phyloP scores from a whole-genome alignment of 2,888 invertebrate species.

The Rapana venosa region DNA sequence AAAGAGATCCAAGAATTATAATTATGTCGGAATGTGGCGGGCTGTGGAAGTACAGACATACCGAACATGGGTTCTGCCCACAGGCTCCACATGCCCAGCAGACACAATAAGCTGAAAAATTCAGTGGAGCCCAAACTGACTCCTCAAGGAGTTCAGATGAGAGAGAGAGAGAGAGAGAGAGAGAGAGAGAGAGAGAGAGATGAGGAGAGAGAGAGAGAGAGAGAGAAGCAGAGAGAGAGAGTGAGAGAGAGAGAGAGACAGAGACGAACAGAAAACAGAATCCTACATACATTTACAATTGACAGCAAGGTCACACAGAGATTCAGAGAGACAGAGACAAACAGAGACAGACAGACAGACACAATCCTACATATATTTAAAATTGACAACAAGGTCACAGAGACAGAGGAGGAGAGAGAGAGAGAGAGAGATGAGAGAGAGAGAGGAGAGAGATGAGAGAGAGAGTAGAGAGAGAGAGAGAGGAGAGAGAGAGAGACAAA shows the following conservation, averaged over 20 bases:
- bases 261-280: neutral
- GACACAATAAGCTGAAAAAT: too few relatives aligned
- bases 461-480: neutral
- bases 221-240: neutral
- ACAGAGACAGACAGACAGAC: neutral
- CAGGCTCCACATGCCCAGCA: too few relatives aligned
- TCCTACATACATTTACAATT: neutral
- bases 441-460: neutral
- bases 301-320: neutral
- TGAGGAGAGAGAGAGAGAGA: neutral
- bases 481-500: neutral
- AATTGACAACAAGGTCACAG: too few relatives aligned
- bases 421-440: neutral
- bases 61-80: too few relatives aligned
- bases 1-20: too few relatives aligned
- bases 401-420: neutral
- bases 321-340: neutral
- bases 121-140: too few relatives aligned
- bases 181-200: slow-evolving; percentile 8
- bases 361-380: too few relatives aligned
- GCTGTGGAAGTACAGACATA: too few relatives aligned
- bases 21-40: too few relatives aligned
- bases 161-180: slow-evolving; percentile 6
- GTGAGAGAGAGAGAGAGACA: neutral
- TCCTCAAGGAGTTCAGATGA: neutral